Conservation (phyloP, 37 sponge, comb jelly and placozoan species). For the Aphrocallistes beatrix region DNA sequence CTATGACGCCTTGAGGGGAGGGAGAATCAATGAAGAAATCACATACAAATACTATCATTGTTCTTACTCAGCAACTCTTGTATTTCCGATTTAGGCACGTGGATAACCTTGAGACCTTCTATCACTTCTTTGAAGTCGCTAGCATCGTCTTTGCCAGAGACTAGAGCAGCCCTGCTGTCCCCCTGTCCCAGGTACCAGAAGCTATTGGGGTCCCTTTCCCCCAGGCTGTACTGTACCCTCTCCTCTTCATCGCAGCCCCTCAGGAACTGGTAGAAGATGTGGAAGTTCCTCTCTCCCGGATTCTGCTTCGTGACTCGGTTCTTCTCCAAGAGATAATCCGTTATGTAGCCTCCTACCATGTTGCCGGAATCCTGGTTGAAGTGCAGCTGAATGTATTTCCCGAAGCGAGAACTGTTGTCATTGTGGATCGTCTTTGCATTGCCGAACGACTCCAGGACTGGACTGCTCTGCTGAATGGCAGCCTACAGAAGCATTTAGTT, state of each 20-base stretch:
- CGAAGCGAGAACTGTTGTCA: constrained; percentile 95
- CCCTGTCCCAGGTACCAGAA: background rate
- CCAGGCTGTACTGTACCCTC: constrained; percentile 22
- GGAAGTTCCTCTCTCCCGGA: constrained; percentile 86
- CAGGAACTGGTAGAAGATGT: constrained; percentile 82
- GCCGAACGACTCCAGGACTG: constrained; percentile 96
- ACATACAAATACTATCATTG: background rate
- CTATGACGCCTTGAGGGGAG: constrained; percentile 41
- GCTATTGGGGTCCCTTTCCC: background rate
- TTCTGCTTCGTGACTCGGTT: constrained; percentile 51
- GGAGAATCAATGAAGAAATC: constrained; percentile 23
- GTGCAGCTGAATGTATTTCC: constrained; percentile 87
- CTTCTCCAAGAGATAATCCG: constrained; percentile 57
- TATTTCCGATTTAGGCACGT: background rate
- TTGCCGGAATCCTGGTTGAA: constrained; percentile 60
- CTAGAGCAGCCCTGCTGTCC: background rate
- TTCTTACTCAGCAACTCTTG: background rate
- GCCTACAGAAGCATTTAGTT: background rate
- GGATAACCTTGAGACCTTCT: background rate
- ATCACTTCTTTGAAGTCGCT: background rate
- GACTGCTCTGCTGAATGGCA: constrained; percentile 40
- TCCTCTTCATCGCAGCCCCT: constrained; percentile 39
- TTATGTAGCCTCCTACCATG: constrained; percentile 78
- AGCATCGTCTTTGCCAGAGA: background rate
- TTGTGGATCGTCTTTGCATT: constrained; percentile 99